Evolutionary conservation across 1,140 invertebrate species (phyloP), one percentile per base, ranked within the genome.

Genomic region (Bombyx mori): DNA sequence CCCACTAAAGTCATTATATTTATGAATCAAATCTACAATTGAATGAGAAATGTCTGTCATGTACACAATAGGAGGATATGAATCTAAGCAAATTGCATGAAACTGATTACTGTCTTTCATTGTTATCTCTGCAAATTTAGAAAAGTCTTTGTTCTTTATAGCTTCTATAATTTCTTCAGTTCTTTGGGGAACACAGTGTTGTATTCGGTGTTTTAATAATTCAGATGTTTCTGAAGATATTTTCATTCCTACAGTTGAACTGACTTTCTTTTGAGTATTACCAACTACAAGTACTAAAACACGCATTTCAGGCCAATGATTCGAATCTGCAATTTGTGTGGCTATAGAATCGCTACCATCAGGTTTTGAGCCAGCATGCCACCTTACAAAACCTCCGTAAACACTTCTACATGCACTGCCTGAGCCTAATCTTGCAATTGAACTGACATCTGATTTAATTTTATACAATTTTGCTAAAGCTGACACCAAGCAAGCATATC

Each of bases 31-130:
- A 68, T 93, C 87, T 2, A 95, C 89, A 53, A 99, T 94, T 44
- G 89, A 84, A 74, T 94, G 92, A 3, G 97, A 99, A 1, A 92
- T 89, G 76, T 97, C 94, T 73, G 95, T 99, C 92, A 99, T 93
- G 75, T 99, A 99, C 26, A 93, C 87, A 82, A 94, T 94, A 0
- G 99, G 98, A 6, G 99, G 99, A 90, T 92, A 98, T 0, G 98
- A 97, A 80, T 99, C 98, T 50, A 97, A 79, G 71, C 96, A 97
- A 43, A 97, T 91, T 2, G 98, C 97, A 90, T 99, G 99, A 71
- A 99, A 93, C 82, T 99, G 96, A 91, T 99, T 99, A 54, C 97
- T 99, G 74, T 99, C 99, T 85, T 93, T 93, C 95, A 99, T 99
- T 12, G 97, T 99, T 7, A 99, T 89, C 82, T 96, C 92, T 42